Percentiles rank a stretch among this genome's conserved stretches.
These are phyloP conservation scores for Dysdera silvatica DNA, from an alignment of 1,140 invertebrate species.

Conservation along the genomic window DNA sequence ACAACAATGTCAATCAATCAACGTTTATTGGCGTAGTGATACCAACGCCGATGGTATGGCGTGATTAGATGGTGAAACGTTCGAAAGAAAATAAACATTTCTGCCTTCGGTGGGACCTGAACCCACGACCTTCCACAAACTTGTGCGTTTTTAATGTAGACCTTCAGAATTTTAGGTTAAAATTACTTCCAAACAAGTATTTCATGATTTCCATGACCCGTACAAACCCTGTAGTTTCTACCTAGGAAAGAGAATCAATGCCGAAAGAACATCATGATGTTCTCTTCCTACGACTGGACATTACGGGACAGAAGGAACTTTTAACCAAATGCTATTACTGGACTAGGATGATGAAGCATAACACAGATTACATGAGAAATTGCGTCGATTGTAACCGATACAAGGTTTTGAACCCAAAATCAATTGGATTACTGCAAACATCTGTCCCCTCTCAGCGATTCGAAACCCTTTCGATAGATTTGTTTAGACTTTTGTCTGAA, in stretches of 20 bases:
- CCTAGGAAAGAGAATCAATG: neutral
- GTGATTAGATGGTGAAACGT: no score
- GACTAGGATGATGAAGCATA: neutral
- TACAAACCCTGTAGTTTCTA: neutral
- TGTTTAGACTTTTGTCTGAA: neutral
- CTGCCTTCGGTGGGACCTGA: no score
- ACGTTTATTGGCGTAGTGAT: no score
- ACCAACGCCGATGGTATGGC: no score
- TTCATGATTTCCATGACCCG: no score
- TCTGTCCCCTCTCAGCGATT: neutral
- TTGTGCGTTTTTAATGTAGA: no score
- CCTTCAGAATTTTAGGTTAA: no score
- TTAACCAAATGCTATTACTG: neutral
- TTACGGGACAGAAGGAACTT: neutral
- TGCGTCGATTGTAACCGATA: neutral
- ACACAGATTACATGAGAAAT: conserved; percentile 13
- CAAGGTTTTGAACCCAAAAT: neutral
- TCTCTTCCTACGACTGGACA: neutral
- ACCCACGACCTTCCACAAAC: no score
- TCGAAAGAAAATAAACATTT: no score
- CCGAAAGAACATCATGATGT: neutral
- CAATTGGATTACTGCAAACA: neutral
- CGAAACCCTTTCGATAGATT: conserved; percentile 4
- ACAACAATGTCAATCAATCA: no score
- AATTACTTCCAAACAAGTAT: no score